phyloP scores from a whole-genome alignment of 1,140 invertebrate genomes.

The Vanessa tameamea region DNA sequence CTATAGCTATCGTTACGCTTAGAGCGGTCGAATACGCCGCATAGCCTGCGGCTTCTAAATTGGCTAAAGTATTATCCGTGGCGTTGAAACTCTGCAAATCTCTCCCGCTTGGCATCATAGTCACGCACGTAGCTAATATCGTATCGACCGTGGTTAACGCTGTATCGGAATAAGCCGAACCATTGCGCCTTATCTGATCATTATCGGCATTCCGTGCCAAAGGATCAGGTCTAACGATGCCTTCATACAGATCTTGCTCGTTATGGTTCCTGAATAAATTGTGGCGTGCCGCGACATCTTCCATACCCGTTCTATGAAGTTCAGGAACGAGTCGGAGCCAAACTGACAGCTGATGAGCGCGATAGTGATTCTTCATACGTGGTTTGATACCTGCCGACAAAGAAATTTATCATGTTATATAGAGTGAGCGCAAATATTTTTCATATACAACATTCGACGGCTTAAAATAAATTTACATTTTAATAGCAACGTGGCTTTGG shows the following conservation, averaged over 20 bases:
- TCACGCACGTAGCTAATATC: constrained; percentile 74
- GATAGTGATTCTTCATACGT: constrained; percentile 95
- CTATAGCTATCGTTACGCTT: constrained; percentile 93
- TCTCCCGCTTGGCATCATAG: constrained; percentile 67
- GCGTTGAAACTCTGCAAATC: constrained; percentile 76
- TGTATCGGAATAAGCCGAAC: constrained; percentile 68
- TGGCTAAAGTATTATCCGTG: constrained; percentile 86
- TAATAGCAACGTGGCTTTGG: constrained; percentile 23
- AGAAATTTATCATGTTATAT: constrained; percentile 9
- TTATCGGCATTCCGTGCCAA: constrained; percentile 67
- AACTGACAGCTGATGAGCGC: constrained; percentile 95
- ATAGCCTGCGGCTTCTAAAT: constrained; percentile 88
- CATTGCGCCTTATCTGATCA: constrained; percentile 64
- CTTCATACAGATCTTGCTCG: constrained; percentile 90
- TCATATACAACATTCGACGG: neutral
- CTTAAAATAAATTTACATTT: constrained; percentile 35
- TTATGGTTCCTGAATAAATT: constrained; percentile 92
- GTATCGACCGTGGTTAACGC: constrained; percentile 75
- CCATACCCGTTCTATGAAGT: constrained; percentile 93
- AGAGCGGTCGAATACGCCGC: constrained; percentile 91
- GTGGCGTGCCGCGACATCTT: constrained; percentile 90
- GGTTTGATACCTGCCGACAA: constrained; percentile 89
- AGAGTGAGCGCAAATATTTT: neutral
- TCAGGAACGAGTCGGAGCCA: constrained; percentile 96
- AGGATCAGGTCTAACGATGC: constrained; percentile 90